A percentile compares a stretch with the other conserved stretches of the same genome.
Evolutionary conservation across 2,113 vertebrate genomes (phyloP).

Genomic region (Salvelinus sp.): DNA sequence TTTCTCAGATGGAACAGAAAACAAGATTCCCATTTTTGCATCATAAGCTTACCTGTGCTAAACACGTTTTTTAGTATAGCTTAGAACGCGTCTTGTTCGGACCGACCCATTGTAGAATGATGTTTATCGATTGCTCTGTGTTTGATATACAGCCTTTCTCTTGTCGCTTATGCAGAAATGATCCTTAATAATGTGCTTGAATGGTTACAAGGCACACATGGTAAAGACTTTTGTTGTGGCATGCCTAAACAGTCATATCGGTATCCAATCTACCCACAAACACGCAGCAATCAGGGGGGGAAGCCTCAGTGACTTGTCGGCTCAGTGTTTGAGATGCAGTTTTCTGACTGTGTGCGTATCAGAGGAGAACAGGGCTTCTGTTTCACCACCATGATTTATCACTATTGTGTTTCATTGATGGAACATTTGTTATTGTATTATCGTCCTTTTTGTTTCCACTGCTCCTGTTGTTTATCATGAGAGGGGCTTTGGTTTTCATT

Average conservation of each 20-base stretch:
- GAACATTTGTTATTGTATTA: not conserved
- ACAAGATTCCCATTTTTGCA: too few species aligned
- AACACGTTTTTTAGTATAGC: too few species aligned
- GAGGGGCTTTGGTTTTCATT: not conserved
- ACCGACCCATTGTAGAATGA: constrained; percentile 25
- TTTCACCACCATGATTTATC: too few species aligned
- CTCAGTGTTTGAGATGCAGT: not conserved
- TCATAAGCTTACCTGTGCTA: too few species aligned
- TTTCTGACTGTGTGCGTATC: not conserved
- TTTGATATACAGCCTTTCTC: not conserved
- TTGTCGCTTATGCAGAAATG: not conserved
- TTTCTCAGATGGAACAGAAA: too few species aligned
- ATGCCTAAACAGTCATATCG: constrained; percentile 47
- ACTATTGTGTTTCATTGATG: not conserved
- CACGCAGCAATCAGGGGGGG: constrained; percentile 26
- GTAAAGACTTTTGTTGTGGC: constrained; percentile 25
- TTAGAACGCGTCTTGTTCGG: too few species aligned
- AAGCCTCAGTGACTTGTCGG: constrained; percentile 1
- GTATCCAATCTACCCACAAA: constrained; percentile 51
- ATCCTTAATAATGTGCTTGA: constrained; percentile 4
- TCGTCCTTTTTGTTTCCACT: not conserved
- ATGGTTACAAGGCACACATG: not conserved
- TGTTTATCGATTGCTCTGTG: constrained; percentile 3
- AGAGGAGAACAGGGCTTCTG: not conserved
- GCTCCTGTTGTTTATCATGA: not conserved